Evolutionary conservation across 2,888 invertebrate species (phyloP).

Genomic region (Noctuana brunneofusca): DNA sequence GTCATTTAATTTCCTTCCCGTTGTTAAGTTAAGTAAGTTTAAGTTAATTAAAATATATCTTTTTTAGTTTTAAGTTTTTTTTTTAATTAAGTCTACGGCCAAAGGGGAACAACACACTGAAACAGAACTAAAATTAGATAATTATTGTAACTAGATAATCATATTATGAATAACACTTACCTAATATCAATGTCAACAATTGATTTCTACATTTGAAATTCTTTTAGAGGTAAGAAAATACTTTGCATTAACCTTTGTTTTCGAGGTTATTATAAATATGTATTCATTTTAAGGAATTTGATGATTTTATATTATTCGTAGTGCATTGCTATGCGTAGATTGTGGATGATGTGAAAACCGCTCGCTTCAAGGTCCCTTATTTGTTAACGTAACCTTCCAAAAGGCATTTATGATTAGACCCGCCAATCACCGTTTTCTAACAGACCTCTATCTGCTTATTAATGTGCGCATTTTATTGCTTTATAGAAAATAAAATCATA

Average conservation of each 20-base stretch:
- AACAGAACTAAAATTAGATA: too few species aligned
- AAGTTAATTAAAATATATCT: too few species aligned
- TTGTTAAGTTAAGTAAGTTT: too few species aligned
- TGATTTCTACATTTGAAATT: background rate
- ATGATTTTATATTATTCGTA: background rate
- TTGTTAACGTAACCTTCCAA: conserved; percentile 53
- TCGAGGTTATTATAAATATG: background rate
- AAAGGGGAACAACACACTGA: too few species aligned
- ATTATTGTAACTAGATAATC: too few species aligned
- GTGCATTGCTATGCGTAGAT: conserved; percentile 15
- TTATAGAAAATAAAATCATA: conserved; percentile 15
- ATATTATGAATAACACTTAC: too few species aligned
- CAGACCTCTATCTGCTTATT: conserved; percentile 38
- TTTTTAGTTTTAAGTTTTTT: too few species aligned
- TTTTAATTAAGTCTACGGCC: too few species aligned
- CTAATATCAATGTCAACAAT: background rate
- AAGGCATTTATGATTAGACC: conserved; percentile 60
- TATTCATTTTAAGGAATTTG: background rate
- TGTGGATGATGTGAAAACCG: conserved; percentile 55
- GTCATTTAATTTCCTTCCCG: too few species aligned
- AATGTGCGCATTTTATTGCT: conserved; percentile 35
- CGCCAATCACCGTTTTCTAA: conserved; percentile 53
- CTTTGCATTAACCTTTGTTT: background rate
- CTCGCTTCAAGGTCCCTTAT: conserved; percentile 51
- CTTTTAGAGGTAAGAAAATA: background rate